Evolutionary conservation across 2,113 vertebrate genomes (phyloP), one percentile per base, ranked within the genome.

Genomic region (Proterorhinus semilunaris): DNA sequence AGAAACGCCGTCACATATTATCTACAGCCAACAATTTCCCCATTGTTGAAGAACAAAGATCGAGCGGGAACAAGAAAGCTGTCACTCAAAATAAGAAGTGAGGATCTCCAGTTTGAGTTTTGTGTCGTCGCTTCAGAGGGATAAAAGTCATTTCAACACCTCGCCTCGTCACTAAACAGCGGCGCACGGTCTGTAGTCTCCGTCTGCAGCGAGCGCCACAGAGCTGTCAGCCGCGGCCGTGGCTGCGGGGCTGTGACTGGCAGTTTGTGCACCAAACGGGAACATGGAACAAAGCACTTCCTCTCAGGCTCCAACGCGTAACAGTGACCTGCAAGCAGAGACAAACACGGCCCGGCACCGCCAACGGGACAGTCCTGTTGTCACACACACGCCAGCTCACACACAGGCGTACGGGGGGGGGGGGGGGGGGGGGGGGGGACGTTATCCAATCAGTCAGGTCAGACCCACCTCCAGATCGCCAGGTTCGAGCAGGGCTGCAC

Each of bases 201-300:
- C 53, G n/a, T 70, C 58, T 77, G 66, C 55, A 68, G 45, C 2
- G 9, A 54, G 62, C 0, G 51, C 10, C 36, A 67, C 45, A 77
- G 27, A 65, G 64, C 49, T 76, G 61, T 76, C 75, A 21, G 72
- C 48, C 61, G 51, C 63, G 51, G 65, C 68, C 6, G 27, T n/a
- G 64, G 42, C 17, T 71, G 54, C 51, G 63, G 63, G 72, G 27
- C 55, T 75, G 21, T 51, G 65, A 75, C 54, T 68, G 71, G 54
- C 77, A 81, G 51, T 46, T 58, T 73, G 57, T 62, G 17, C 17
- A 65, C 44, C 2, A 10, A 74, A 80, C 68, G 59, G 76, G 63
- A 84, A 87, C 75, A 78, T 42, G 54, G 62, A 83, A 76, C 71
- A 71, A 47, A 75, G 57, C 13, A 6, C n/a, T 51, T 71, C 43